phyloP scores from a whole-genome alignment of 37 sponge, comb jelly and placozoan species.

The Axinella damicornis region DNA sequence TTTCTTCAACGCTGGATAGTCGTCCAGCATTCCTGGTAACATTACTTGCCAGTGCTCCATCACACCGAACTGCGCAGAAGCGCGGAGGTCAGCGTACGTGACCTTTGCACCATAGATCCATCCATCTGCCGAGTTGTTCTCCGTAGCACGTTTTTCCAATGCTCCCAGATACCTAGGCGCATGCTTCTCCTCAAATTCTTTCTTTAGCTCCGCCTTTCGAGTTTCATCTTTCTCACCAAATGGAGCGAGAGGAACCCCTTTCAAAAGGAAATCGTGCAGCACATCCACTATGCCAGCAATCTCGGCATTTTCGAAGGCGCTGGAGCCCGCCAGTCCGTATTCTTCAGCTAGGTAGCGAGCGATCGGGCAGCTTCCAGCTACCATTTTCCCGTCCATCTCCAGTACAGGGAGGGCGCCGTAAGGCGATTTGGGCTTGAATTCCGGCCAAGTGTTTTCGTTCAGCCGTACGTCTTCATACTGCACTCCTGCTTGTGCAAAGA shows the following conservation, averaged over 20 bases:
- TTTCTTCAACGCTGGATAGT: conserved; percentile 39
- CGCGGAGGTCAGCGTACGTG: conserved; percentile 46
- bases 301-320: conserved; percentile 45
- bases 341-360: conserved; percentile 65
- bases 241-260: not conserved
- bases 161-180: conserved; percentile 15
- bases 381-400: conserved; percentile 68
- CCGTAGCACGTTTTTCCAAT: conserved; percentile 16
- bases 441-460: conserved; percentile 33
- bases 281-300: conserved; percentile 45
- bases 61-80: not conserved
- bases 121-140: not conserved
- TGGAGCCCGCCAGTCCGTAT: conserved; percentile 54
- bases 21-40: not conserved
- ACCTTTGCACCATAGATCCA: conserved; percentile 46
- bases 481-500: conserved; percentile 61
- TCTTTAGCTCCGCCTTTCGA: conserved; percentile 15
- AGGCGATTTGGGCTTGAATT: conserved; percentile 57
- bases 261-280: conserved; percentile 15
- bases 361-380: conserved; percentile 53
- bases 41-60: not conserved
- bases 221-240: conserved; percentile 56
- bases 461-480: conserved; percentile 56
- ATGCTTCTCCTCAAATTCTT: conserved; percentile 21
- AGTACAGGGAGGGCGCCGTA: conserved; percentile 62